Evolutionary conservation across 1,140 invertebrate species (phyloP), one percentile per base, ranked within the genome.

Genomic region (Halotydeus destructor): DNA sequence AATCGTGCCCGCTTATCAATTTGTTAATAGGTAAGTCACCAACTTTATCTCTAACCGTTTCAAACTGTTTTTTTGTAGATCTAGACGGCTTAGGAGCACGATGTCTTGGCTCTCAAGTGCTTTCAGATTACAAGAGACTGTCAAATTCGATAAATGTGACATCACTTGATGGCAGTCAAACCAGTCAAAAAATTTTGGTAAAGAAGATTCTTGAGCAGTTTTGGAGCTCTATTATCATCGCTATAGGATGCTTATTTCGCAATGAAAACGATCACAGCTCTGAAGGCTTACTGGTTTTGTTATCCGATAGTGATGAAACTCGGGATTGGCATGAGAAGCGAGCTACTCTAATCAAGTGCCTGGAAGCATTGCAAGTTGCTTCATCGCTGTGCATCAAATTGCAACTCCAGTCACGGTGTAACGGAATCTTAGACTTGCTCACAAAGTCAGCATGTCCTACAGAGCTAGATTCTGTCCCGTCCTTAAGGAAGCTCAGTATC

Each of bases 301-400:
- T 37, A 8, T 23, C 24, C 24, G 12, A 18, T 37, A 23, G n/a
- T 18, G 5, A 3, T 37, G 16, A 37, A 18, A 37, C n/a, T n/a
- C n/a, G 24, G 24, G 16, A 18, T 6, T 11, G 5, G 5, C 12
- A 8, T 18, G 35, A 37, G 1, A 1, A 18, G 24, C 6, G 35
- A 1, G 19, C 3, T 4, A 37, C 19, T 18, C 1, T 37, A 23
- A 37, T 37, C 48, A 66, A 72, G 47, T 76, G 76, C 54, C 61
- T 89, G n/a, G 80, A 86, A 57, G 81, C 83, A 28, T 59, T 91
- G 35, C 84, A 91, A 55, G 82, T 55, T 44, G 65, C 68, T 30
- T 67, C 69, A 5, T 58, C 61, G 47, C 57, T 71, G 1, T 64
- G 65, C 47, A 70, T 68, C 51, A 53, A 60, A 35, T 53, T 70